These are phyloP conservation scores for Achlya flavicornis DNA, from an alignment of 2,888 invertebrate species.

Conservation along the genomic window DNA sequence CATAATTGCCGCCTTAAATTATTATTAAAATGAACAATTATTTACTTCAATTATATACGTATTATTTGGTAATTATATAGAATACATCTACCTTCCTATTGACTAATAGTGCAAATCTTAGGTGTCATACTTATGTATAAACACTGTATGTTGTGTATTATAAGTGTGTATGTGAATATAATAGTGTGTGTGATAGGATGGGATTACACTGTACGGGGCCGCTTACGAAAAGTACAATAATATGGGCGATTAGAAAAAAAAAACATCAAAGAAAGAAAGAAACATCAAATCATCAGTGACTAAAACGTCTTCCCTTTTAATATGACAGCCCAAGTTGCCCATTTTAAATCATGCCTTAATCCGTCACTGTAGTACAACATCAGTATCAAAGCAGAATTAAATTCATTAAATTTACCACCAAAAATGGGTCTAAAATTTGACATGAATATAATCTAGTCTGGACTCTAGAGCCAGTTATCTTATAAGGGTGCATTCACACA, in stretches of 20 bases:
- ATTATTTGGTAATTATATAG: not conserved
- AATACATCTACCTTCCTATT: not conserved
- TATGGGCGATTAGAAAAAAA: too few relatives aligned
- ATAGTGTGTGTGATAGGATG: not conserved
- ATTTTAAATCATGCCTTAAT: not conserved
- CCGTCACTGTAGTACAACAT: too few relatives aligned
- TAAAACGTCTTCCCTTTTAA: too few relatives aligned
- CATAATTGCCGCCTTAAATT: not conserved
- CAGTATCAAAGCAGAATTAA: too few relatives aligned
- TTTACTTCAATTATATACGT: constrained; percentile 2
- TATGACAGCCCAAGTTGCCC: not conserved
- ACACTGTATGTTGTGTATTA: not conserved
- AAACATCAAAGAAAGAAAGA: too few relatives aligned
- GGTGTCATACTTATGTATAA: constrained; percentile 1
- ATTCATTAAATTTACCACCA: too few relatives aligned
- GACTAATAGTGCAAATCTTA: constrained; percentile 4
- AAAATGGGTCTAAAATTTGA: too few relatives aligned
- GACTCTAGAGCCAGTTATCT: too few relatives aligned
- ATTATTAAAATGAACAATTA: not conserved
- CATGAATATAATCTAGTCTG: too few relatives aligned
- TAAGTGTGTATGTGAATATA: not conserved
- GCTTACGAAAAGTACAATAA: too few relatives aligned
- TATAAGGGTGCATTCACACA: too few relatives aligned
- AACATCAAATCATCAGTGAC: too few relatives aligned
- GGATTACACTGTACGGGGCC: not conserved